These are phyloP conservation scores for Liolophura sinensis DNA, from an alignment of 1,140 invertebrate genomes.

Conservation along the genomic window DNA sequence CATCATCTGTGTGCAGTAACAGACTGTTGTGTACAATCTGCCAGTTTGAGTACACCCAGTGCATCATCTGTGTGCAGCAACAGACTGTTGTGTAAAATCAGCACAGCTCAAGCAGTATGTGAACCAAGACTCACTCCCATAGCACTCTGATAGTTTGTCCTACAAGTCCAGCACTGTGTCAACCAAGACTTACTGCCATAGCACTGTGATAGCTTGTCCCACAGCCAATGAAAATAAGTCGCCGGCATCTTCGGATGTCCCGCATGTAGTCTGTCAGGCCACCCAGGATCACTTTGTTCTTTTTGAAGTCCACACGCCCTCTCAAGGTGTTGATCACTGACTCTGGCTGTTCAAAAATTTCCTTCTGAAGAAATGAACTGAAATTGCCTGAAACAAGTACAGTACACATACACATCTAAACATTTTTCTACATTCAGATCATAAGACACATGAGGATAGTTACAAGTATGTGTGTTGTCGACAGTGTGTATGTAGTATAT, in stretches of 20 bases:
- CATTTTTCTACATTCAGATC: slow-evolving; percentile 19
- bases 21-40: too few species aligned
- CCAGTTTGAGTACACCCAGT: too few species aligned
- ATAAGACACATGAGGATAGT: too few species aligned
- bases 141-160: too few species aligned
- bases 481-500: too few species aligned
- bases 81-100: too few species aligned
- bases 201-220: slow-evolving; percentile 98
- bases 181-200: slow-evolving; percentile 69
- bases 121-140: too few species aligned
- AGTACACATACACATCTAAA: neutral
- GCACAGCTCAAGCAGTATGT: too few species aligned
- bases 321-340: slow-evolving; percentile 98
- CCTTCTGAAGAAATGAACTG: slow-evolving; percentile 98
- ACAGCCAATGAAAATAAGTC: slow-evolving; percentile 94
- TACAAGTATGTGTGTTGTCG: too few species aligned
- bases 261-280: slow-evolving; percentile 94
- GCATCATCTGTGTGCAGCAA: too few species aligned
- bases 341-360: slow-evolving; percentile 99
- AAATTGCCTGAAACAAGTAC: slow-evolving; percentile 72
- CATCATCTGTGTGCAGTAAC: too few species aligned
- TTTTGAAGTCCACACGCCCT: slow-evolving; percentile 84
- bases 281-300: slow-evolving; percentile 62
- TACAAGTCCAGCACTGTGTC: too few species aligned
- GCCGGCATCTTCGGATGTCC: slow-evolving; percentile 92